Conservation (phyloP, 2,113 vertebrate genomes). For the Xiphophorus couchianus region DNA sequence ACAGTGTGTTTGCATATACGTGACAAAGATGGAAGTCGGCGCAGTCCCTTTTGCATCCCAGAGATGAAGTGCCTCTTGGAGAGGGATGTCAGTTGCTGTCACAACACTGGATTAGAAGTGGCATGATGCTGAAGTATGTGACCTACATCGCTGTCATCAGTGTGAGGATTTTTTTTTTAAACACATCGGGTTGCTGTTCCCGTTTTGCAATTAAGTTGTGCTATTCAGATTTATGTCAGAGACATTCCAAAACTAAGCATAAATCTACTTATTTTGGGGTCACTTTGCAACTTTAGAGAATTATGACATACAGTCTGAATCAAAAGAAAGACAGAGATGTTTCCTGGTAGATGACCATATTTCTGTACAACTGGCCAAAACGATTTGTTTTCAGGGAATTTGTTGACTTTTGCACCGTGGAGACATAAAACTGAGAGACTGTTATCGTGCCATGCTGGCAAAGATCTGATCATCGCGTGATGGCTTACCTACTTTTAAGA, state of each 20-base stretch:
- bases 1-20: background rate
- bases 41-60: conserved; percentile 14
- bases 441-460: too few relatives aligned
- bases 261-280: too few relatives aligned
- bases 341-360: too few relatives aligned
- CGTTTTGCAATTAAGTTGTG: background rate
- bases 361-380: too few relatives aligned
- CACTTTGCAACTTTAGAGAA: too few relatives aligned
- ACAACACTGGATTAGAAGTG: conserved; percentile 50
- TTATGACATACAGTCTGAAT: background rate
- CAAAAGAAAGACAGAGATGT: background rate
- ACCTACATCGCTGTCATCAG: conserved; percentile 15
- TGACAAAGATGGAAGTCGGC: conserved; percentile 41
- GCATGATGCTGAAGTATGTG: conserved; percentile 32
- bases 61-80: conserved; percentile 51
- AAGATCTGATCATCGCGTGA: too few relatives aligned
- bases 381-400: too few relatives aligned
- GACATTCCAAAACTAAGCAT: too few relatives aligned
- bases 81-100: conserved; percentile 54
- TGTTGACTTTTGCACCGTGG: too few relatives aligned
- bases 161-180: background rate
- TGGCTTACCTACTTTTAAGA: too few relatives aligned
- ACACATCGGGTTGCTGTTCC: background rate
- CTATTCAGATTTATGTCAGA: too few relatives aligned
- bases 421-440: too few relatives aligned